Conservation (phyloP, 2,888 invertebrate species). For the Stenodema calcarata region DNA sequence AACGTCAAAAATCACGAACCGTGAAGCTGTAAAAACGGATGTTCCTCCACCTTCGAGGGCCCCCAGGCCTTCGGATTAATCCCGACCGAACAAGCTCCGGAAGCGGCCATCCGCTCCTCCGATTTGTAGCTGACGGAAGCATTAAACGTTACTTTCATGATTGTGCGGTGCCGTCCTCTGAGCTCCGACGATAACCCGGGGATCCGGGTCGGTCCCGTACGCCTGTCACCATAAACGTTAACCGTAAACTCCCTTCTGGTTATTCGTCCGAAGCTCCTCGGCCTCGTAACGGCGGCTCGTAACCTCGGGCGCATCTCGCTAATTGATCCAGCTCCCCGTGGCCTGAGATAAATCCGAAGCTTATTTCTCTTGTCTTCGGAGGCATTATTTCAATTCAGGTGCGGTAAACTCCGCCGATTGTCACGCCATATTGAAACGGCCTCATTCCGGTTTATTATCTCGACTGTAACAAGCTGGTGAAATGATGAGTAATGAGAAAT, state of each 20-base stretch:
- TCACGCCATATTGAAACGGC: too few relatives aligned
- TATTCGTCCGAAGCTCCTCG: neutral
- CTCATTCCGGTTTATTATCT: too few relatives aligned
- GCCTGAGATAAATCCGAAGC: neutral
- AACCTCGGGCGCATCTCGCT: neutral
- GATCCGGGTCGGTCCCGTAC: too few relatives aligned
- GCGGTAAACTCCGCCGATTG: neutral
- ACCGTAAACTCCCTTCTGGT: neutral
- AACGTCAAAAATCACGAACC: neutral
- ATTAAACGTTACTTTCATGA: constrained; percentile 2
- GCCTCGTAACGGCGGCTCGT: neutral
- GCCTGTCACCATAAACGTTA: neutral
- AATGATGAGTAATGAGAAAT: too few relatives aligned
- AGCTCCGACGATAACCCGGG: too few relatives aligned
- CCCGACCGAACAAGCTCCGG: neutral
- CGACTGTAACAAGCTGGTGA: too few relatives aligned
- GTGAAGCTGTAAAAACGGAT: neutral
- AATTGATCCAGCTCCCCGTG: neutral
- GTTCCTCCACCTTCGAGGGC: neutral
- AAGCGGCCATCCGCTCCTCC: neutral
- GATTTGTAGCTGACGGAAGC: neutral
- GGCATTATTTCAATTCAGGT: neutral
- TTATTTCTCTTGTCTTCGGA: neutral
- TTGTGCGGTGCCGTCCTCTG: neutral
- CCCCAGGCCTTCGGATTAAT: neutral